phyloP scores from a whole-genome alignment of 1,140 invertebrate species.

The Pseudobourletiella spinata region DNA sequence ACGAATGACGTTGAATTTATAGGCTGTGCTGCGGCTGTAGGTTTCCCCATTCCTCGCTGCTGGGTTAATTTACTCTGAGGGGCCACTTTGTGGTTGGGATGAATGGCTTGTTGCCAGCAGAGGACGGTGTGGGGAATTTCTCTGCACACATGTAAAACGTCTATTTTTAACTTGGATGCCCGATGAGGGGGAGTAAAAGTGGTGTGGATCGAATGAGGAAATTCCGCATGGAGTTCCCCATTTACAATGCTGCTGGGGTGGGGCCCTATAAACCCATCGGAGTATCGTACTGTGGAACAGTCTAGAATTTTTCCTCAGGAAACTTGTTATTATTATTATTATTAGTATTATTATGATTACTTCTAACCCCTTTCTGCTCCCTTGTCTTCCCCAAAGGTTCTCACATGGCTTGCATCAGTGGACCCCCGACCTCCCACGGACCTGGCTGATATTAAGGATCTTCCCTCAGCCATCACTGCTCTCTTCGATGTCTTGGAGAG shows the following conservation, averaged over 20 bases:
- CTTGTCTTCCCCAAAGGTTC: conserved; percentile 43
- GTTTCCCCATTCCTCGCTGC: background rate
- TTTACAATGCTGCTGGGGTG: too few species aligned
- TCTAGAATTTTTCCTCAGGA: too few species aligned
- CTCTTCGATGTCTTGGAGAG: conserved; percentile 57
- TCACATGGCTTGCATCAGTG: conserved; percentile 57
- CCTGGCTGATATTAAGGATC: conserved; percentile 46
- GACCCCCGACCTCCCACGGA: conserved; percentile 46
- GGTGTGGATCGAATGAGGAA: background rate
- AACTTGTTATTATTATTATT: too few species aligned
- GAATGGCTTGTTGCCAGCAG: background rate
- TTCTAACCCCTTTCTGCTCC: background rate
- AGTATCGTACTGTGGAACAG: too few species aligned
- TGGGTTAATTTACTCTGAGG: background rate
- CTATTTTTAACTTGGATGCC: background rate
- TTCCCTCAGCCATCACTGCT: conserved; percentile 50
- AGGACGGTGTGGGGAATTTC: conserved; percentile 4
- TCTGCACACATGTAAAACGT: background rate
- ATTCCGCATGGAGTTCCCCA: too few species aligned
- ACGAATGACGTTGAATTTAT: too few species aligned
- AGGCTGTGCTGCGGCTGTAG: background rate
- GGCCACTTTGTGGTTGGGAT: background rate
- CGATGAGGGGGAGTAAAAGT: background rate
- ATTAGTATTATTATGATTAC: too few species aligned
- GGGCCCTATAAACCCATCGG: too few species aligned